Conservation (phyloP, 2,888 invertebrate genomes). For the Xestia ashworthii region DNA sequence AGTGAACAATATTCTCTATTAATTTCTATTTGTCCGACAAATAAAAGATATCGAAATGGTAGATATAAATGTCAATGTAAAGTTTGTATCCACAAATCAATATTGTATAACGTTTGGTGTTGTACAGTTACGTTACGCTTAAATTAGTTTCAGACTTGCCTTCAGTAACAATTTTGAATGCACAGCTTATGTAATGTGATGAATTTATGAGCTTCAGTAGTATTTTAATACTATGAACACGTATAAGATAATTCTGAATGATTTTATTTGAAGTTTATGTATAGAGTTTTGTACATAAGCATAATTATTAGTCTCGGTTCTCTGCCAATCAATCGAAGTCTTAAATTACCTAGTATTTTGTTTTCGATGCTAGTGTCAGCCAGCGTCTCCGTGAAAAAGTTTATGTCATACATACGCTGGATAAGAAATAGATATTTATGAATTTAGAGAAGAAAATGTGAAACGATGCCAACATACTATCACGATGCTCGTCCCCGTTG, state of each 20-base stretch:
- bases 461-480: background rate
- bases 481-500: too few relatives aligned
- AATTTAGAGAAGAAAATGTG: background rate
- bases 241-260: background rate
- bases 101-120: conserved; percentile 15
- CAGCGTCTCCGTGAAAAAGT: background rate
- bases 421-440: too few relatives aligned
- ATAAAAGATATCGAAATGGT: conserved; percentile 45
- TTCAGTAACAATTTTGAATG: conserved; percentile 10
- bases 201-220: conserved; percentile 17
- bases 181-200: conserved; percentile 12
- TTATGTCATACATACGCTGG: background rate
- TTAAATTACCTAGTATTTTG: too few relatives aligned
- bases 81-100: conserved; percentile 31
- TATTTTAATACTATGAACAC: background rate
- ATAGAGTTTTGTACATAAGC: background rate
- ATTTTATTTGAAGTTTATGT: background rate
- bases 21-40: conserved; percentile 52
- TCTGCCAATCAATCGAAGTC: background rate
- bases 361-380: background rate
- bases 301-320: background rate
- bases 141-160: conserved; percentile 19
- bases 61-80: conserved; percentile 16
- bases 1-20: conserved; percentile 48
- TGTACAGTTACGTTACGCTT: conserved; percentile 14